Evolutionary conservation across 2,888 invertebrate species (phyloP).

Genomic region (Toxonevra muliebris): DNA sequence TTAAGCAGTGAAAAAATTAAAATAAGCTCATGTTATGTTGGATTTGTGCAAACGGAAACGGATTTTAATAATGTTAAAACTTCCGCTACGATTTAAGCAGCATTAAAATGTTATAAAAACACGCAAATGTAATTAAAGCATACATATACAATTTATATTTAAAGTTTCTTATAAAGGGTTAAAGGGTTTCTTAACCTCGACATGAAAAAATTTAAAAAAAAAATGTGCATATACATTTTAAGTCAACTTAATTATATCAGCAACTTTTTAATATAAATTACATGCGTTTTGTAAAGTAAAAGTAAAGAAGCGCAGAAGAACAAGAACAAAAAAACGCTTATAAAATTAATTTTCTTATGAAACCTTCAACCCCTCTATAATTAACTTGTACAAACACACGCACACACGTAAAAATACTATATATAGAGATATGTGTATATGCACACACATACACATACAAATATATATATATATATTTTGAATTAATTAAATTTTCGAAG

Average conservation of each 20-base stretch:
- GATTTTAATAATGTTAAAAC: conserved; percentile 32
- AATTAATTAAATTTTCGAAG: conserved; percentile 22
- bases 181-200: too few relatives aligned
- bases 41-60: conserved; percentile 30
- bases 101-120: conserved; percentile 14
- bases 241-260: conserved; percentile 1
- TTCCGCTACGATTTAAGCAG: conserved; percentile 16
- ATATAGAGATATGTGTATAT: not conserved
- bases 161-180: too few relatives aligned
- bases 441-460: conserved; percentile 5
- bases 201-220: too few relatives aligned
- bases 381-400: not conserved
- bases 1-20: not conserved
- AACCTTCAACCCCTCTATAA: not conserved
- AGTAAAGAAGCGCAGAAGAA: not conserved
- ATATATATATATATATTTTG: not conserved
- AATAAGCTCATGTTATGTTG: conserved; percentile 2
- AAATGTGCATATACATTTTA: too few relatives aligned
- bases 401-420: not conserved
- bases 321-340: not conserved
- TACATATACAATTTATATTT: not conserved
- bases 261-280: not conserved
- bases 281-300: not conserved
- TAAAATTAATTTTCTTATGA: conserved; percentile 11
- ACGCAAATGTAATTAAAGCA: conserved; percentile 27